Percentiles rank a stretch among this genome's conserved stretches.
These are phyloP conservation scores for Acipenser oxyrinchus DNA, from an alignment of 2,797 vertebrate genomes.

Conservation along the genomic window DNA sequence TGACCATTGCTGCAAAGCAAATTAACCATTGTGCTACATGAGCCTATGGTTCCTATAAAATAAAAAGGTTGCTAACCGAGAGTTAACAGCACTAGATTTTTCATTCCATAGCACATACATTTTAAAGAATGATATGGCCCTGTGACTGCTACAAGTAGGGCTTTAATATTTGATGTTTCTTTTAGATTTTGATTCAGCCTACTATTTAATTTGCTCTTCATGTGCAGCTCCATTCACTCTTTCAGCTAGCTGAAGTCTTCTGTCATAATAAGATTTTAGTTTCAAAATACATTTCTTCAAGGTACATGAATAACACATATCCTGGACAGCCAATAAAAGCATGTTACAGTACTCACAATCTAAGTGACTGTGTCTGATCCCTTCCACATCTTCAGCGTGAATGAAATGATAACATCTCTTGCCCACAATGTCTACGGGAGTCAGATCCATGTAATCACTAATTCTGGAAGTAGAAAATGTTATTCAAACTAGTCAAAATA, in stretches of 20 bases:
- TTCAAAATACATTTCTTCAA: background rate
- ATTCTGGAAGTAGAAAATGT: conserved; percentile 60
- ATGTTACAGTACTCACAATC: conserved; percentile 78
- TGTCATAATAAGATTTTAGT: background rate
- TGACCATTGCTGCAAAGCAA: no score
- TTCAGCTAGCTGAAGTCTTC: background rate
- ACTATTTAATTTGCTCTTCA: conserved; percentile 3
- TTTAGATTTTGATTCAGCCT: background rate
- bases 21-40: no score
- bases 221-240: conserved; percentile 3
- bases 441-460: conserved; percentile 97
- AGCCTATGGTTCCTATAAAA: no score
- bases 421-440: conserved; percentile 91
- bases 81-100: background rate
- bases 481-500: no score
- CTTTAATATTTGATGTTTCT: conserved; percentile 7
- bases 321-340: background rate
- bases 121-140: background rate
- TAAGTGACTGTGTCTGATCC: conserved; percentile 89
- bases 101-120: background rate
- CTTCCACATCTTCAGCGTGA: conserved; percentile 94
- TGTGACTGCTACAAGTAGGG: background rate
- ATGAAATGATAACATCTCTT: conserved; percentile 97
- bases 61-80: background rate
- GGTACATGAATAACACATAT: background rate